Base-by-base conservation (phyloP, 2,888 invertebrate genomes). In the Leptogaster cylindrica region DNA sequence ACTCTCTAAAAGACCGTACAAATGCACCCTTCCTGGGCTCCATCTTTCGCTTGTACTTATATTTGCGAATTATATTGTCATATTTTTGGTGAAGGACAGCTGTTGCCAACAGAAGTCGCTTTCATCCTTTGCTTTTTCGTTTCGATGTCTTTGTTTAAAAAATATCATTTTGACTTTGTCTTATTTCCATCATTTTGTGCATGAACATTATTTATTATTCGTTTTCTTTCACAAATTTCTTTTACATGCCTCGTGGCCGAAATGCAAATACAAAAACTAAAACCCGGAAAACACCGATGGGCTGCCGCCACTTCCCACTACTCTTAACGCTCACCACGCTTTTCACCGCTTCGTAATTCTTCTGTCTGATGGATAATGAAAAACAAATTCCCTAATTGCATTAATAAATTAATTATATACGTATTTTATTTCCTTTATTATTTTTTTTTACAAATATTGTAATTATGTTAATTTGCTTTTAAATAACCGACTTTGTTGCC, bases 1-100 rank as follows among this genome's bases (percentile, higher is more conserved):
- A 4, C 12, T 2, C 2, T 25, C 12, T 41, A 23, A 28, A 14
- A 31, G 20, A 14, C 7, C 28, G n/a, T 14, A 63, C n/a, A 48
- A 64, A 31, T 48, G 50, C 27, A 50, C 48, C 50, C 18, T 36
- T 64, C 36, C 36, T 64, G 18, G n/a, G 31, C 46, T 27, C 33
- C 36, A 36, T 64, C 50, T 20, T 52, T 41, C 23, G n/a, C 20
- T 44, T 65, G 20, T 50, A 36, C n/a, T 46, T 65, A 36, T 65
- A 65, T 65, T 50, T 51, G 65, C 51, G 12, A 23, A 65, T 50
- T 50, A 36, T 65, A 65, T 50, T 65, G 65, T 65, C 52, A 52
- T 41, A 51, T 51, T 65, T 65, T 51, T 27, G 39, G 65, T 39
- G 52, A 51, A 36, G 50, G 51, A 51, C 51, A 65, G 51, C 65